These are phyloP conservation scores for Brachypalpus laphriformis DNA, from an alignment of 2,888 invertebrate species.

Conservation along the genomic window DNA sequence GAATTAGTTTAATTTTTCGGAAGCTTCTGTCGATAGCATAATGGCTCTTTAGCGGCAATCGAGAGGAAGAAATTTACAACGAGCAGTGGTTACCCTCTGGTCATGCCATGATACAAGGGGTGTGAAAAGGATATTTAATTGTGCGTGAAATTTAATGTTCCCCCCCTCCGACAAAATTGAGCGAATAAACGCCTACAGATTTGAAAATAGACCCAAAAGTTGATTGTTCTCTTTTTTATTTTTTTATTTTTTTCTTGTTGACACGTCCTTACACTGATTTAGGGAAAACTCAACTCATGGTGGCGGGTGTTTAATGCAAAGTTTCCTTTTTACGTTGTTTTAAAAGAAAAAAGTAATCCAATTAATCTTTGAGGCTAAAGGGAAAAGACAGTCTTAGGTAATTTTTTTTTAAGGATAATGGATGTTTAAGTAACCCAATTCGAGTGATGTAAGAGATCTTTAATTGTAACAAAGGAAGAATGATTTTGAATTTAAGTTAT, in stretches of 20 bases:
- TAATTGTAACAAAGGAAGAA: neutral
- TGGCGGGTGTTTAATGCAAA: slow-evolving; percentile 3
- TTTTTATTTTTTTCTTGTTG: neutral
- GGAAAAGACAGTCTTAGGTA: neutral
- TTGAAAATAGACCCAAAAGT: slow-evolving; percentile 7
- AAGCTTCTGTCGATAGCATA: slow-evolving; percentile 24
- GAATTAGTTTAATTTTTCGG: slow-evolving; percentile 10
- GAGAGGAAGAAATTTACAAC: slow-evolving; percentile 23
- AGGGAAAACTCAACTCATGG: slow-evolving; percentile 1
- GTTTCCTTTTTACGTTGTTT: neutral
- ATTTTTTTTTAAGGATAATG: neutral
- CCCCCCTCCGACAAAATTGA: neutral
- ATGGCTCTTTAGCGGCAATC: slow-evolving; percentile 18
- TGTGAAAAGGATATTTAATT: slow-evolving; percentile 6
- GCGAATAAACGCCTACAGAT: neutral
- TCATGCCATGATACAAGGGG: neutral
- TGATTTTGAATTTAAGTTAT: neutral
- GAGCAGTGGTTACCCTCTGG: neutral
- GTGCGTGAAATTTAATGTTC: slow-evolving; percentile 21
- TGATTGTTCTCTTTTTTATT: neutral
- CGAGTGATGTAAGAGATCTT: neutral
- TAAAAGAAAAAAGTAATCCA: slow-evolving; percentile 3
- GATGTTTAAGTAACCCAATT: neutral
- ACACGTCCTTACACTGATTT: slow-evolving; percentile 3
- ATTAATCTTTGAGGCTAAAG: slow-evolving; percentile 11